Conservation (phyloP, 2,888 invertebrate genomes). For the Lochmaea crataegi region DNA sequence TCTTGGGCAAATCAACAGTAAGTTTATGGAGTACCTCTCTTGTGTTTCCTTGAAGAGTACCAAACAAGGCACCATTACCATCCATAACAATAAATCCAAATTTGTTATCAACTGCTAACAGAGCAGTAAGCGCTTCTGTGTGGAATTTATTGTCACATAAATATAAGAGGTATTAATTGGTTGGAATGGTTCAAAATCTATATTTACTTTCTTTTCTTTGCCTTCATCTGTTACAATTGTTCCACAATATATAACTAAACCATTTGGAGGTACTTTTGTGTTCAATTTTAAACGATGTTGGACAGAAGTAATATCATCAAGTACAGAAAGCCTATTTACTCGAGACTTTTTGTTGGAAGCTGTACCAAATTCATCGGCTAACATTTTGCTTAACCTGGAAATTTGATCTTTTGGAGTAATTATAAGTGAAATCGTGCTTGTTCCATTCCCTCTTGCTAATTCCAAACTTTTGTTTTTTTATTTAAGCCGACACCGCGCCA, state of each 20-base stretch:
- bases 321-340: conserved; percentile 97
- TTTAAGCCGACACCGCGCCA: conserved; percentile 64
- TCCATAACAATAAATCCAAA: conserved; percentile 99
- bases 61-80: conserved; percentile 99
- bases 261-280: conserved; percentile 99
- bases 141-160: conserved; percentile 99
- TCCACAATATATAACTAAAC: conserved; percentile 99
- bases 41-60: conserved; percentile 87
- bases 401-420: conserved; percentile 99
- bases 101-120: conserved; percentile 98
- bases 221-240: conserved; percentile 99
- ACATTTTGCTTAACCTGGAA: conserved; percentile 98
- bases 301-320: conserved; percentile 99
- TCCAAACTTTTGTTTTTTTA: conserved; percentile 99
- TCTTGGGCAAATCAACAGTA: conserved; percentile 98
- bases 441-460: conserved; percentile 99
- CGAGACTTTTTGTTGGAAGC: conserved; percentile 99
- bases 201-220: conserved; percentile 99
- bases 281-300: conserved; percentile 99
- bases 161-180: conserved; percentile 99
- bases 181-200: conserved; percentile 99
- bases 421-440: conserved; percentile 99
- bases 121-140: conserved; percentile 94
- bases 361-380: conserved; percentile 99
- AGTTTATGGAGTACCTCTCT: conserved; percentile 85